Evolutionary conservation across 1,140 invertebrate genomes (phyloP), one percentile per base, ranked within the genome.

Genomic region (Heterodera schachtii): DNA sequence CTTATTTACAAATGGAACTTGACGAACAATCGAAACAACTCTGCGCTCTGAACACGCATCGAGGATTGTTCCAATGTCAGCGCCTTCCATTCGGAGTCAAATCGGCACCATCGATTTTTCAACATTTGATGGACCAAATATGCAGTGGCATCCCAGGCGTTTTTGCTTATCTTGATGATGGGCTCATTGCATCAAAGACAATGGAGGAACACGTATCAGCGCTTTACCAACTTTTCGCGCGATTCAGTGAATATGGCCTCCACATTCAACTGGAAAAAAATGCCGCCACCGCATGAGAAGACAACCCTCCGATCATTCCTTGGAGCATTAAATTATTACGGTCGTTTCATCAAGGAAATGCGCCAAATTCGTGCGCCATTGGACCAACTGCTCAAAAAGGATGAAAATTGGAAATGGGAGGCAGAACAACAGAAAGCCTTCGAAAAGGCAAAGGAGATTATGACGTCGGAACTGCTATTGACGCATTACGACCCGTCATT

Each of bases 11-110:
- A 31, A 31, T 31, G 11, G 85, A 85, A 70, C 47, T 80, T 41
- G 7, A 84, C 31, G 83, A 82, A 11, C 47, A 83, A 8, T 79
- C 83, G 3, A 84, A 83, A 64, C 70, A 85, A 57, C 67, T 84
- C 5, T 49, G 69, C 9, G 67, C 19, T n/a, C 81, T 84, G n/a
- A 85, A 71, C 57, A 78, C 76, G 19, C 76, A 78, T 44, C 43
- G 76, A 31, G 31, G 31, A 31, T 31, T 31, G 31, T 31, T 31
- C 31, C 31, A 31, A 31, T 31, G 31, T 31, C 7, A 60, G 90
- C 31, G 89, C 66, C 78, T 92, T 6, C 88, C 86, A 6, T 92
- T 91, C 89, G 91, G 91, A 8, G 90, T 93, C 7, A 90, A 90
- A 82, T 89, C 88, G 41, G 91, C 91, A 2, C 91, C 92, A 86